These are phyloP conservation scores for Pomatorhinus ruficollis DNA, from an alignment of 2,113 vertebrate genomes.

Conservation along the genomic window DNA sequence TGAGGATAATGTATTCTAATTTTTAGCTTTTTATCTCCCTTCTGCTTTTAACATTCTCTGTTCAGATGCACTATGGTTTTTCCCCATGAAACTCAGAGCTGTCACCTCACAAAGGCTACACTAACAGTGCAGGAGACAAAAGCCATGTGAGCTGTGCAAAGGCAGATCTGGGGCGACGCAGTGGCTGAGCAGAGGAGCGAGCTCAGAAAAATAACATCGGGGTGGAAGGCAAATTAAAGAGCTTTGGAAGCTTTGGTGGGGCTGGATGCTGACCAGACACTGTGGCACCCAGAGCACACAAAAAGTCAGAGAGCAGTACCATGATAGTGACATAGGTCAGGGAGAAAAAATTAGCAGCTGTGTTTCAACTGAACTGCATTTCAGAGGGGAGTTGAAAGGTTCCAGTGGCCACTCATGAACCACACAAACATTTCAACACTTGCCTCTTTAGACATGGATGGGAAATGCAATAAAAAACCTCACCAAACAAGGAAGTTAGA, in stretches of 20 bases:
- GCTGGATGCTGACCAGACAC: not conserved
- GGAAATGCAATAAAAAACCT: not conserved
- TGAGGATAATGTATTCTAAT: not conserved
- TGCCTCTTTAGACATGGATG: not conserved
- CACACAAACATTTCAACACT: not conserved
- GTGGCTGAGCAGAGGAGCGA: not conserved
- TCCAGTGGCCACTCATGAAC: not conserved
- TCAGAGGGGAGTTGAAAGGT: not conserved
- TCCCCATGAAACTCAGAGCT: not conserved
- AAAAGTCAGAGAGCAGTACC: not conserved
- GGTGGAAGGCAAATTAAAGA: not conserved
- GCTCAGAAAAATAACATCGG: not conserved
- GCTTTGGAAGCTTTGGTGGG: not conserved
- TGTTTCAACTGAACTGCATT: not conserved
- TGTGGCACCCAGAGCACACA: not conserved
- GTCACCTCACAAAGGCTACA: not conserved
- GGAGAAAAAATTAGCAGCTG: not conserved
- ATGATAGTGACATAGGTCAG: not conserved
- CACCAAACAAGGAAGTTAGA: not conserved
- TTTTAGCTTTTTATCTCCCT: not conserved
- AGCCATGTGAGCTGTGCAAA: accelerated
- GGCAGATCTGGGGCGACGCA: not conserved
- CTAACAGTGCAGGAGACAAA: not conserved
- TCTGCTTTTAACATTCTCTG: not conserved
- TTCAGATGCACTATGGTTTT: not conserved